A percentile compares a stretch with the other conserved stretches of the same genome.
Evolutionary conservation across 2,888 invertebrate species (phyloP).

Genomic region (Erebia aethiops): DNA sequence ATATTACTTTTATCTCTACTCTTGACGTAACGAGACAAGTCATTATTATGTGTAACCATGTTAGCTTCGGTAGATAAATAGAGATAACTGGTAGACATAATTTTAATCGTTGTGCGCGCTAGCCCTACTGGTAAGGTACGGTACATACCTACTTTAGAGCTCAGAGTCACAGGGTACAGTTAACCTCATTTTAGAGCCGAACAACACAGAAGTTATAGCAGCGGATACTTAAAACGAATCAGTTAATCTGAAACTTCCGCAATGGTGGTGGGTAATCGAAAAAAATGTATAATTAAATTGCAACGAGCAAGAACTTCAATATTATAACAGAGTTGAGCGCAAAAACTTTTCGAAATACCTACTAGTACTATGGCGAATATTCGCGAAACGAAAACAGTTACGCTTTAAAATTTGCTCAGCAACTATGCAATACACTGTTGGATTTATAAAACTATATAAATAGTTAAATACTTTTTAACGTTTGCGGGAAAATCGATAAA

Average conservation of each 20-base stretch:
- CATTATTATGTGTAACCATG: too few species aligned
- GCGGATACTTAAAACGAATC: conserved; percentile 21
- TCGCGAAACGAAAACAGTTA: conserved; percentile 42
- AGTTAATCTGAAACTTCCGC: conserved; percentile 22
- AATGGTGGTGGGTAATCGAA: conserved; percentile 28
- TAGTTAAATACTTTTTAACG: background rate
- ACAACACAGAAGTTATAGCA: conserved; percentile 4
- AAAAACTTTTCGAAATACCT: conserved; percentile 39
- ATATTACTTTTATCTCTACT: too few species aligned
- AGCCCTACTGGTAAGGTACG: too few species aligned
- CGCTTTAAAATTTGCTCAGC: conserved; percentile 39
- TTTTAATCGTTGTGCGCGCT: too few species aligned
- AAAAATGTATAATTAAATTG: conserved; percentile 43
- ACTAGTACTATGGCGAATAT: conserved; percentile 42
- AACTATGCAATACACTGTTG: conserved; percentile 25
- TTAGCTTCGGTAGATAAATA: too few species aligned
- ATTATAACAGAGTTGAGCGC: conserved; percentile 42
- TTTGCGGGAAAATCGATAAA: background rate
- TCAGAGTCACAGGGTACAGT: background rate
- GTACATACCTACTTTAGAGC: background rate
- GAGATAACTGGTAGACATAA: too few species aligned
- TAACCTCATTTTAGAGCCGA: conserved; percentile 6
- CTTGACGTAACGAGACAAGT: too few species aligned
- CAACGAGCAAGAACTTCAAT: conserved; percentile 40
- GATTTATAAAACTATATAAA: background rate